A percentile compares a stretch with the other conserved stretches of the same genome.
Conservation (phyloP, 2,797 vertebrate species). For the Muscicapa comitata region DNA sequence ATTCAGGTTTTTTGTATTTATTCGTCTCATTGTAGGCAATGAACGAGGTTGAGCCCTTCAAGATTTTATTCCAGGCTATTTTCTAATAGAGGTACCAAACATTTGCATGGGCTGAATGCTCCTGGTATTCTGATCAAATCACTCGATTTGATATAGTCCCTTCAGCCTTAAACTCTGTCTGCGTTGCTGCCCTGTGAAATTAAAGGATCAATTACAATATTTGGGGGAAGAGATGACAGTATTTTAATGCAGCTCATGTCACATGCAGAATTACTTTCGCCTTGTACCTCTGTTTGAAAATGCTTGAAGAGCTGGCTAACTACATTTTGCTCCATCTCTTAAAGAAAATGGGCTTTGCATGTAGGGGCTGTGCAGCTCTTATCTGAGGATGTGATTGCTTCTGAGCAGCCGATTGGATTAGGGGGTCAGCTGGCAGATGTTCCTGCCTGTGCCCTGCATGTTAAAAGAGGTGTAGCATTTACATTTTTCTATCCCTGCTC, state of each 20-base stretch:
- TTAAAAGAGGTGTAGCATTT: conserved; percentile 55
- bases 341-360: neutral
- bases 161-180: neutral
- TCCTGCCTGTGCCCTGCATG: conserved; percentile 54
- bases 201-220: neutral
- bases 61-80: neutral
- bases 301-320: conserved; percentile 13
- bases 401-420: conserved; percentile 59
- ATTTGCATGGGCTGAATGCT: neutral
- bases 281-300: conserved; percentile 1
- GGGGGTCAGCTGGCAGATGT: conserved; percentile 81
- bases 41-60: neutral
- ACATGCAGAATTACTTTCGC: conserved; percentile 4
- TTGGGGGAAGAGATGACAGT: neutral
- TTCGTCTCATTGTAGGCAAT: neutral
- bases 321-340: conserved; percentile 12
- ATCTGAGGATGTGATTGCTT: conserved; percentile 26
- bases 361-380: conserved; percentile 19
- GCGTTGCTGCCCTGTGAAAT: conserved; percentile 3
- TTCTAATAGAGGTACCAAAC: neutral
- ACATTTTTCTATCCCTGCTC: conserved; percentile 53
- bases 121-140: neutral
- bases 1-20: neutral
- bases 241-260: conserved; percentile 1
- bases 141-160: neutral